Evolutionary conservation across 1,140 invertebrate species (phyloP), one percentile per base, ranked within the genome.

Genomic region (Solenopsis fugax): DNA sequence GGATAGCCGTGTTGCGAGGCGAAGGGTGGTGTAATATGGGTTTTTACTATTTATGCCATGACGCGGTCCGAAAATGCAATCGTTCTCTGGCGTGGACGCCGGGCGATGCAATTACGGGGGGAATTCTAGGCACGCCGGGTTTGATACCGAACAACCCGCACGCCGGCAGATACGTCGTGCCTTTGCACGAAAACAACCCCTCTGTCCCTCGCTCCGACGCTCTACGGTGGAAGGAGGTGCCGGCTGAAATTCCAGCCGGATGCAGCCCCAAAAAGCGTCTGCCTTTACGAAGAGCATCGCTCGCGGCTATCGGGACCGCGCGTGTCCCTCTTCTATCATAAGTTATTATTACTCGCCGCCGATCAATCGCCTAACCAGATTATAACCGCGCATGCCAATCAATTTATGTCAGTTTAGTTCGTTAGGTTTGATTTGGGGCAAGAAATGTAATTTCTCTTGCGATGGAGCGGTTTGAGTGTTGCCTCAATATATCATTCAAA

Each of bases 71-170:
- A 94, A 94, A 94, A 94, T 93, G 92, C 93, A 94, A 93, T 94
- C 91, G 91, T 93, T 90, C 89, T 12, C n/a, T 88, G 90, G 88
- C 87, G 90, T 88, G 90, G 29, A 91, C 89, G 91, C 91, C 89
- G 91, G 88, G 91, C 91, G 88, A 93, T 93, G 93, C 93, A 94
- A 95, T 95, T 95, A 95, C 94, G 86, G 73, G 72, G 88, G 91
- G 94, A 95, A 95, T 95, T 92, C 92, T 56, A 92, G 91, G 93
- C 93, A 93, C 91, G 94, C 91, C 90, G 88, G 86, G 91, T 92
- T 93, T 93, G 93, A 94, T 94, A 91, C 87, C 85, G 72, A 45
- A 84, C 88, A 91, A 88, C 91, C 90, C 88, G 73, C 67, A 73
- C 71, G 67, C 82, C 65, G 21, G 78, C 78, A 65, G 76, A 90